A percentile compares a stretch with the other conserved stretches of the same genome.
Evolutionary conservation across 2,888 invertebrate species (phyloP).

Genomic region (Dasypolia templi): DNA sequence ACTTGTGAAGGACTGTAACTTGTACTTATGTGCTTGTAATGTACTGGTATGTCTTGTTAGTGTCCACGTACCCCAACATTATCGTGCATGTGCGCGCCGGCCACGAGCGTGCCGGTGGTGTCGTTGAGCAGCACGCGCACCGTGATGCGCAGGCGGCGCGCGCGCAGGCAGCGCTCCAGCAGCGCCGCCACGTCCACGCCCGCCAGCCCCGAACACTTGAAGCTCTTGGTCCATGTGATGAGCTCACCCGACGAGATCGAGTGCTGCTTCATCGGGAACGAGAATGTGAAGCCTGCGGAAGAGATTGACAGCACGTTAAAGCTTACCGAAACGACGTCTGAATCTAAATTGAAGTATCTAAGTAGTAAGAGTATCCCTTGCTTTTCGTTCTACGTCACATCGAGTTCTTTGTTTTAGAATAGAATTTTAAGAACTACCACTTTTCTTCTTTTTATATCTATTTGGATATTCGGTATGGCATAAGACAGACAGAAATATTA

Average conservation of each 20-base stretch:
- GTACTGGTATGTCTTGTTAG: neutral
- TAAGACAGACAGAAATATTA: neutral
- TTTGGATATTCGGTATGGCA: neutral
- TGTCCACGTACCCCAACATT: conserved; percentile 86
- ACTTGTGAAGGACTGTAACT: neutral
- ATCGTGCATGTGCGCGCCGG: conserved; percentile 92
- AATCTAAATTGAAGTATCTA: neutral
- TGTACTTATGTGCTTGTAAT: neutral
- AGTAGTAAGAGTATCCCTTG: neutral
- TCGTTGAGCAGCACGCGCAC: conserved; percentile 95
- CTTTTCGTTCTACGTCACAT: neutral
- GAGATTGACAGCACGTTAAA: neutral
- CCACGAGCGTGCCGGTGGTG: conserved; percentile 93
- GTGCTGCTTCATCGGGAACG: conserved; percentile 95
- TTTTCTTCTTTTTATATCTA: neutral
- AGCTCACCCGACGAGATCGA: conserved; percentile 93
- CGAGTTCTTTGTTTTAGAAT: neutral
- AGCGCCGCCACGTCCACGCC: conserved; percentile 93
- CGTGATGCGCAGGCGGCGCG: conserved; percentile 90
- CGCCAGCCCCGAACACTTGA: conserved; percentile 93
- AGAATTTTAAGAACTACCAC: neutral
- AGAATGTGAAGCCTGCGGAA: conserved; percentile 94
- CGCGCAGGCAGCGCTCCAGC: conserved; percentile 91
- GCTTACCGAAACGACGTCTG: neutral
- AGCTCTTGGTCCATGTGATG: conserved; percentile 96